Evolutionary conservation across 2,888 invertebrate species (phyloP), one percentile per base, ranked within the genome.

Genomic region (Mythimna albipuncta): DNA sequence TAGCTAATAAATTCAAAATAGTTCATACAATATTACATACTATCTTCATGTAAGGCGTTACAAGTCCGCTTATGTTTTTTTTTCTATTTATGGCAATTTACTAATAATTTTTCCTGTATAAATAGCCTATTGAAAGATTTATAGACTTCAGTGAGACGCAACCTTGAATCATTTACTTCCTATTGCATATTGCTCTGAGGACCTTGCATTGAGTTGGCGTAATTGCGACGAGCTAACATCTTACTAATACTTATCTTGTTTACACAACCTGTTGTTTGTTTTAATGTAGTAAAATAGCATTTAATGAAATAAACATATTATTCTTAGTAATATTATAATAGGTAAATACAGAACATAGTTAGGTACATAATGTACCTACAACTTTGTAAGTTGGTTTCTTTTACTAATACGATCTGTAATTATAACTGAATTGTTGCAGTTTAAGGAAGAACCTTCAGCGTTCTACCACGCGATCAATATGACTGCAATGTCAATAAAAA

Each of bases 361-460:
- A 26, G 6, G 5, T 66, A 55, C n/a, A 6, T 19, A n/a, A 1
- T n/a, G 26, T 50, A 32, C 10, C 5, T 38, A 32, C 19, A 57
- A 54, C 11, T 57, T 59, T 35, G n/a, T 64, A 54, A 47, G 10
- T 70, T 75, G 19, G 11, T 64, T 82, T 71, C 32, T 47, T 74
- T 79, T 73, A 21, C 2, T 47, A 57, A 52, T 52, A 13, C 52
- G 26, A 41, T 64, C 59, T 72, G 38, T 62, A 73, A 77, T 77
- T 64, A 61, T 61, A 61, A n/a, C 54, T 72, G 58, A 75, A 77
- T 75, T 74, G 68, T 83, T 84, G 81, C 72, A 79, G 69, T 82
- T 85, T 68, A 84, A 93, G 94, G 94, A 94, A 94, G 94, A 94
- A 91, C 94, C 94, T 94, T 94, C 93, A 91, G 87, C 89, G 89